Base-by-base conservation (phyloP, 2,888 invertebrate species). In the Eurytoma adleriae region DNA sequence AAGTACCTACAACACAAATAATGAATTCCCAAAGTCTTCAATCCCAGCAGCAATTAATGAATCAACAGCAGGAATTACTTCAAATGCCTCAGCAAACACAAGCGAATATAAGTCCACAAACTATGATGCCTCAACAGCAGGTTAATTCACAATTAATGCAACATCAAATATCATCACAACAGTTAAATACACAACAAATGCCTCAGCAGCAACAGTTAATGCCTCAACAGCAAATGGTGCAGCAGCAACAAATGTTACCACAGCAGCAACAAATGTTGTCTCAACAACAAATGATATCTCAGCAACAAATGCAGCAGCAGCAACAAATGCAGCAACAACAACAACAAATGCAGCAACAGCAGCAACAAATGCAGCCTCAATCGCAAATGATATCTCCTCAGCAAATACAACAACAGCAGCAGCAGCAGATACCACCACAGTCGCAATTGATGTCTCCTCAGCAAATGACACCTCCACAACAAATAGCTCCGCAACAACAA, bases 51-150 rank as follows among this genome's bases (percentile, higher is more conserved):
- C 89, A 87, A 56, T 91, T 92, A 20, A 86, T 92, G 5, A 93
- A 92, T 83, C 93, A 92, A 82, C 93, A 92, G 82, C 86, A 86
- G 79, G 90, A 89, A 16, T 88, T 91, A 16, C 85, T 91, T 12
- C 91, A 77, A 68, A 86, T 86, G 76, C 67, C 82, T 20, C 86
- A 86, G 73, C 90, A 89, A 24, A 88, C 91, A 13, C 87, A 84
- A 50, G 56, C 84, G 84, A 10, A 76, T 78, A 52, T 81, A 83
- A 73, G 75, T 78, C 57, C 86, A 85, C 85, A 27, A 84, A 70
- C 85, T 61, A 48, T 86, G 18, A 82, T 83, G 13, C 80, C 87
- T 76, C 89, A 86, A 79, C 76, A 87, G 80, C 86, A 86, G 66
- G 87, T 82, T 92, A 91, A 88, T 79, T 86, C 92, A 50, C 92